Conservation (phyloP, 2,888 invertebrate genomes). For the Epinotia nisella region DNA sequence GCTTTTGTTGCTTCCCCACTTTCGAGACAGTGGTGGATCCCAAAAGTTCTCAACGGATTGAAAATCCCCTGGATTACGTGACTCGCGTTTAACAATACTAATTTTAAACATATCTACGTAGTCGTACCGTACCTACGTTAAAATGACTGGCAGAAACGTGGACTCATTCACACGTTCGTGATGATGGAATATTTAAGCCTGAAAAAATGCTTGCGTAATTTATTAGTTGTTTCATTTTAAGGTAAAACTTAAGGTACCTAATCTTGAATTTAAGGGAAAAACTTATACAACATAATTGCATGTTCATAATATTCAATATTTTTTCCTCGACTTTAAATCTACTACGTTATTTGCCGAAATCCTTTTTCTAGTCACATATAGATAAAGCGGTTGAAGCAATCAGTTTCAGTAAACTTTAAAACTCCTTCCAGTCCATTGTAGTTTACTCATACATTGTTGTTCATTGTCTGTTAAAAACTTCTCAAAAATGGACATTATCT, state of each 20-base stretch:
- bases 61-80: slow-evolving; percentile 45
- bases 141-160: slow-evolving; percentile 39
- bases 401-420: too few relatives aligned
- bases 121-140: slow-evolving; percentile 19
- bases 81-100: slow-evolving; percentile 44
- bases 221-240: neutral
- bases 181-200: slow-evolving; percentile 29
- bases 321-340: too few relatives aligned
- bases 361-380: too few relatives aligned
- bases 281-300: too few relatives aligned
- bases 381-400: too few relatives aligned
- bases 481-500: neutral
- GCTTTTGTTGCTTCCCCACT: slow-evolving; percentile 37
- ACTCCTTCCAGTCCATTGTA: neutral
- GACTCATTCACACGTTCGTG: slow-evolving; percentile 39
- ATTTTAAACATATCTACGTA: slow-evolving; percentile 43
- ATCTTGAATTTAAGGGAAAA: neutral
- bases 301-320: too few relatives aligned
- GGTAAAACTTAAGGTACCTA: neutral
- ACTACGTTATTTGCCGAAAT: too few relatives aligned
- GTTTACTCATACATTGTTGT: neutral
- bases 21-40: slow-evolving; percentile 40
- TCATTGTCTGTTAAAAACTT: neutral
- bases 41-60: slow-evolving; percentile 42
- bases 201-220: slow-evolving; percentile 16